A percentile compares a stretch with the other conserved stretches of the same genome.
Conservation (phyloP, 2,113 vertebrate species). For the Erpornis zantholeuca region DNA sequence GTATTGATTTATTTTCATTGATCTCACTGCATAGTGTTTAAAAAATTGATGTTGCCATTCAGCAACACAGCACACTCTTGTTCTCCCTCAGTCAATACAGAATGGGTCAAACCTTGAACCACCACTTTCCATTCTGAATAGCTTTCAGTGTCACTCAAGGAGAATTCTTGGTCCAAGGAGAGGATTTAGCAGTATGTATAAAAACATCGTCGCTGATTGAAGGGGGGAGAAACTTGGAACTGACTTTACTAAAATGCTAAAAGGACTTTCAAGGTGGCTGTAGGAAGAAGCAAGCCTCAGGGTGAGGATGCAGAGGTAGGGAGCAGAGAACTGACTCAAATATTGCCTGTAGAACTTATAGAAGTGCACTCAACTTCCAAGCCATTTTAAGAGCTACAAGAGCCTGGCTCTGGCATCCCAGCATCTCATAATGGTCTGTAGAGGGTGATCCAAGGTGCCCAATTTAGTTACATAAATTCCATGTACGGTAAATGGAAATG, state of each 20-base stretch:
- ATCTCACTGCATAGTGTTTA: not conserved
- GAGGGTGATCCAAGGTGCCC: not conserved
- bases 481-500: not conserved
- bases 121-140: not conserved
- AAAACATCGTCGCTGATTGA: not conserved
- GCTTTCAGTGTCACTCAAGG: not conserved
- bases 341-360: not conserved
- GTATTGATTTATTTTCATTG: conserved; percentile 11
- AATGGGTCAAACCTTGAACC: not conserved
- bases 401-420: not conserved
- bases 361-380: not conserved
- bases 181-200: not conserved
- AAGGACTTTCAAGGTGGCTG: not conserved
- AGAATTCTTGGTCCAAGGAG: not conserved
- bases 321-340: not conserved
- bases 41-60: conserved; percentile 7
- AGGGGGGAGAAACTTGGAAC: not conserved
- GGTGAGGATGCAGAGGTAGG: not conserved
- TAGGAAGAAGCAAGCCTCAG: not conserved
- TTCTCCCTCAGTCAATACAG: not conserved
- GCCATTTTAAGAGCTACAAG: not conserved
- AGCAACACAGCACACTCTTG: not conserved
- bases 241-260: not conserved
- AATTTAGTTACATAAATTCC: not conserved
- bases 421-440: not conserved